Conservation (phyloP, 1,140 invertebrate genomes). For the Vollenhovia emeryi region DNA sequence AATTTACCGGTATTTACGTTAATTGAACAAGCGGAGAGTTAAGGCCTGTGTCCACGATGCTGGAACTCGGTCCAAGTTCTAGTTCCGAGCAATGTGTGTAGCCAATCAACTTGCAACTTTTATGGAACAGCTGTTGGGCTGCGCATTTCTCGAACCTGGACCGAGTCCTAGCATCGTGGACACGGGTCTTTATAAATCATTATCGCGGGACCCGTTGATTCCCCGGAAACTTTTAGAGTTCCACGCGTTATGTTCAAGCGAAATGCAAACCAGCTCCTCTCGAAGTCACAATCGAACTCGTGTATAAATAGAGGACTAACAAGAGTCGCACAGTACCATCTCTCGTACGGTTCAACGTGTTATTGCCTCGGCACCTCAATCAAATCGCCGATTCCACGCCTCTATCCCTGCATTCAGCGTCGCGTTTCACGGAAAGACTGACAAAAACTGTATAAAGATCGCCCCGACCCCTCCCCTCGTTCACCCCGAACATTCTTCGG, state of each 20-base stretch:
- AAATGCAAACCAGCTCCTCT: neutral
- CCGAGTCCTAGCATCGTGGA: no score
- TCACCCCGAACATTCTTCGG: slow-evolving; percentile 26
- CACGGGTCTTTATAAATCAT: no score
- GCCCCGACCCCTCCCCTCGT: neutral
- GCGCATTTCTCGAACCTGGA: no score
- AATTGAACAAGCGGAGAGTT: neutral
- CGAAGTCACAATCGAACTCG: neutral
- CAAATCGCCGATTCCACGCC: slow-evolving; percentile 20
- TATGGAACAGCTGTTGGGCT: no score
- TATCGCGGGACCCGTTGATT: neutral
- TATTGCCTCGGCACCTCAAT: slow-evolving; percentile 13
- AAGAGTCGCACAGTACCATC: neutral
- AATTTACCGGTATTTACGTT: neutral
- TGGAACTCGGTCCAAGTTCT: no score
- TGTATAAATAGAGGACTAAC: slow-evolving; percentile 18
- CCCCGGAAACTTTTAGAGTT: no score
- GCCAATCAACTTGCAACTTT: no score
- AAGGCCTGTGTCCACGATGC: no score
- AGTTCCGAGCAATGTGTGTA: no score
- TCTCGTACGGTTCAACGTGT: slow-evolving; percentile 5
- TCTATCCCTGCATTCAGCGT: slow-evolving; percentile 12
- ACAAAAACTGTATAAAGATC: slow-evolving; percentile 59
- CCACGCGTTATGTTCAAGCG: neutral
- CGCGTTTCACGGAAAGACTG: slow-evolving; percentile 45